Base-by-base conservation (phyloP, 1,140 invertebrate species). In the Lucilia sericata region DNA sequence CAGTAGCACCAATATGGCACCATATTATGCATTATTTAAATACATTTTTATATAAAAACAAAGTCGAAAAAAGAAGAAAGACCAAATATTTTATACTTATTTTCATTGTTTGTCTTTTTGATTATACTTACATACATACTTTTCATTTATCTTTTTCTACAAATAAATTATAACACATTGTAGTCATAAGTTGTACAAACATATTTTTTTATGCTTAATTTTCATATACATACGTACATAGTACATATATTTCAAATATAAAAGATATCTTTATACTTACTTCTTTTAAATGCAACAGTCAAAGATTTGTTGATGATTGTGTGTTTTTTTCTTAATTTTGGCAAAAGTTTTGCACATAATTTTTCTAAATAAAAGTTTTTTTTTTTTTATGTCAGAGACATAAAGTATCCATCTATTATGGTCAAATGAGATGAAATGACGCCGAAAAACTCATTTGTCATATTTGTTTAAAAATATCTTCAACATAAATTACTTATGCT, bases 1-100 rank as follows among this genome's bases (percentile, higher is more conserved):
- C 60, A 65, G n/a, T 17, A n/a, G 14, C 42, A 49, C 17, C 75
- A 78, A 25, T 47, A 78, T 78, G 75, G 75, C 36, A 78, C 75
- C 75, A 78, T 78, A 47, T 78, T 78, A 78, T 47, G 21, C 47
- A 47, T 78, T 42, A 78, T 78, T 78, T 78, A n/a, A n/a, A n/a
- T n/a, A 47, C 17, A 78, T 42, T 76, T 78, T 78, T 47, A 19
- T 30, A 21, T 5, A 76, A 42, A 47, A 49, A 78, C 17, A 78
- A 78, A 47, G 47, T 9, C 47, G 14, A 78, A 49, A 47, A 7
- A 76, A n/a, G n/a, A 47, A 30, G 25, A 30, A 30, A 30, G 12
- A 19, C 25, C 25, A 78, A 5, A 8, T 47, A 17, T 78, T 47
- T 17, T 5, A 78, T 78, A 13, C 75, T 47, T 78, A 19, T 78